Evolutionary conservation across 2,888 invertebrate genomes (phyloP).

Genomic region (Zonitis immaculata): DNA sequence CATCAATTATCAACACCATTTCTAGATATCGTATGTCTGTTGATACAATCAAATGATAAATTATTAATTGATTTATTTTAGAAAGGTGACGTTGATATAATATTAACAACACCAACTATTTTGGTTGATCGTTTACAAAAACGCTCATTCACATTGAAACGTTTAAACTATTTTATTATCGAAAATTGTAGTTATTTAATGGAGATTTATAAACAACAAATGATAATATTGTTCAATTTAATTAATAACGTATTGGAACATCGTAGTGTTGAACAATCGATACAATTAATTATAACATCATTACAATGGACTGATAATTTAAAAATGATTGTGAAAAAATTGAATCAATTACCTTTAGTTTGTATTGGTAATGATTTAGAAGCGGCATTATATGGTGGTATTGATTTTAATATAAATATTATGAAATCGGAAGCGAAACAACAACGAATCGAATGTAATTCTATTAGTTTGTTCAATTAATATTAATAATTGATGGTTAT

Average conservation of each 20-base stretch:
- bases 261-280: conserved; percentile 47
- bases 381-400: conserved; percentile 66
- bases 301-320: conserved; percentile 62
- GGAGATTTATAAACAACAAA: conserved; percentile 51
- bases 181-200: conserved; percentile 66
- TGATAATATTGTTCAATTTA: conserved; percentile 48
- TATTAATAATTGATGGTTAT: too few species aligned
- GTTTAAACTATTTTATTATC: conserved; percentile 62
- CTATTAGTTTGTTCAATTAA: too few species aligned
- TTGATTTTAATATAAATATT: conserved; percentile 50
- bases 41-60: too few species aligned
- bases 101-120: conserved; percentile 65
- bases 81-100: conserved; percentile 49
- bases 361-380: conserved; percentile 70
- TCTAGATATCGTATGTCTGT: not conserved
- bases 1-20: not conserved
- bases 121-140: conserved; percentile 50
- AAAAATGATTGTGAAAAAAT: conserved; percentile 52
- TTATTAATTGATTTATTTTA: conserved; percentile 3
- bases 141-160: conserved; percentile 55
- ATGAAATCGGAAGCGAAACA: conserved; percentile 49
- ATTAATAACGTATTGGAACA: conserved; percentile 50
- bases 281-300: conserved; percentile 59
- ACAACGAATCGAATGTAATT: too few species aligned
- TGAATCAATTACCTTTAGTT: conserved; percentile 56